Evolutionary conservation across 2,797 vertebrate species (phyloP), one percentile per base, ranked within the genome.

Genomic region (Acanthiza pusilla): DNA sequence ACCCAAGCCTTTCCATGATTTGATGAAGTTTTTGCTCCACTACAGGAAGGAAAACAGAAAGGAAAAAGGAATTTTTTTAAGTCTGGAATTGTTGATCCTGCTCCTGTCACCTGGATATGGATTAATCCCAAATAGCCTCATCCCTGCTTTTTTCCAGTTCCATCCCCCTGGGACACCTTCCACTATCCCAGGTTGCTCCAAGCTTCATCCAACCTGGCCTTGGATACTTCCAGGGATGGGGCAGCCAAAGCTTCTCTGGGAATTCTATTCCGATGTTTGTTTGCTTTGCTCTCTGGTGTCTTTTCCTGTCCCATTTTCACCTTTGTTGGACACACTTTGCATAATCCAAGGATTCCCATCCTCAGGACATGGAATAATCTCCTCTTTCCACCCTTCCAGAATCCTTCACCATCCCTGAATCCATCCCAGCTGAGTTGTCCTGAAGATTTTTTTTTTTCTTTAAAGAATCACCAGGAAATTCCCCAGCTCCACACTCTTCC

Each of bases 401-500:
- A 34, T 50, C 9, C 60, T 1, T 5, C 30, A 21, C 38, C 38
- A 38, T 38, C 38, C 38, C 43, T 2, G 18, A 16, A 81, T 43
- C 85, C 45, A 45, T 19, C 61, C 25, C 66, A 32, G 50, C 13
- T 7, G 71, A 48, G 17, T 16, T 12, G 5, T 48, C 71, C 40
- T 4, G 50, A 34, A 77, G 19, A 9, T n/a, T 67, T 43, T 43
- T 34, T 34, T 29, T 10, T 45, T 45, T 9, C 19, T 45, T 45
- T 45, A 19, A 58, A 53, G 3, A 15, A 38, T 67, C 13, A 17
- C 18, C 54, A 27, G 22, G 16, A 38, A 78, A 26, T 53, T 43
- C 47, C 34, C 11, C 0, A 0, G 19, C 16, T 45, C 72, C 54
- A 2, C 9, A 3, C 7, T n/a, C 27, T 38, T 65, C 55, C 18